Evolutionary conservation across 2,888 invertebrate genomes (phyloP), one percentile per base, ranked within the genome.

Genomic region (Drosophila limbata): DNA sequence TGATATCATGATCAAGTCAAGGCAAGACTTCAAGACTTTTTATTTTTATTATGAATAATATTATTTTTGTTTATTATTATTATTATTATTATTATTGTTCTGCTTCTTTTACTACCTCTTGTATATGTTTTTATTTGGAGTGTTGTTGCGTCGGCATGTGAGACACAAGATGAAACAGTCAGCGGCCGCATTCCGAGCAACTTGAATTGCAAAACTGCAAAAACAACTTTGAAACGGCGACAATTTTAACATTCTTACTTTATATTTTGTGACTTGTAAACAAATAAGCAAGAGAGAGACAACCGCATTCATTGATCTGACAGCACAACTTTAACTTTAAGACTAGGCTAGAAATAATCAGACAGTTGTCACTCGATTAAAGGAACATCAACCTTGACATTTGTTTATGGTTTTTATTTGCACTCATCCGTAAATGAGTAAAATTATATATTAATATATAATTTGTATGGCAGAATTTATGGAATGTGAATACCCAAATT

Each of bases 151-250:
- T 31, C 62, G 73, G 74, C 78, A 75, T 78, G 75, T 77, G 75
- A 75, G 73, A 35, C 37, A 51, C 40, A 47, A 66, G 44, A 50
- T 55, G 56, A 60, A 52, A 51, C 50, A 61, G 31, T 57, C 60
- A 39, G 48, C 51, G 68, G 52, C 77, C 77, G 60, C 77, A 74
- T 77, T 74, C 73, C 73, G 52, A 53, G 11, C 48, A 72, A 61
- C 51, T 77, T 73, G 57, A 71, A 73, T 76, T 73, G 59, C 71
- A 64, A 56, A 33, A 52, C 51, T 47, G 55, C 75, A 59, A 68
- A 55, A 67, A 61, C 56, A 47, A 64, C 59, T 57, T 48, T 28
- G 56, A 47, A 10, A 48, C 48, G 33, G 33, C 60, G 53, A 60
- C 64, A 73, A 71, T 55, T 17, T 42, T 4, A 25, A 25, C 8